Conservation (phyloP, 2,797 vertebrate species). For the Triplophysa bombifrons region DNA sequence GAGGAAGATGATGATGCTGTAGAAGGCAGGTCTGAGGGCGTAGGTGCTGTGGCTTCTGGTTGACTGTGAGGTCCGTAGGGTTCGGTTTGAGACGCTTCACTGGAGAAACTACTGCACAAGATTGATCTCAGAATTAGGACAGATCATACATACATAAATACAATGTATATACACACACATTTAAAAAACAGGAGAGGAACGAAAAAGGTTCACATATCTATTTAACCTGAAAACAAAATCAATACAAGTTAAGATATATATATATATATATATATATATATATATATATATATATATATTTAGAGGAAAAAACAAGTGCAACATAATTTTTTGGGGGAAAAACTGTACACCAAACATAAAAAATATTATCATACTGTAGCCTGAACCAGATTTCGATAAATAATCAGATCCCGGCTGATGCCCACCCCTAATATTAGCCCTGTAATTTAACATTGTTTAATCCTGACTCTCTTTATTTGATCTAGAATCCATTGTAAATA, state of each 20-base stretch:
- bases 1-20: constrained; percentile 82
- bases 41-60: constrained; percentile 74
- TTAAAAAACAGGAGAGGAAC: neutral
- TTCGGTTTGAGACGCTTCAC: constrained; percentile 85
- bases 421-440: neutral
- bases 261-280: no score
- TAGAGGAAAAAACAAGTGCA: neutral
- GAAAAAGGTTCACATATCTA: neutral
- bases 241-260: neutral
- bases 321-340: neutral
- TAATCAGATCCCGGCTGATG: neutral
- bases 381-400: neutral
- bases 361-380: neutral
- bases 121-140: constrained; percentile 35
- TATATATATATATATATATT: no score
- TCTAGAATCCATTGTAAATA: neutral
- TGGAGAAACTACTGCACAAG: constrained; percentile 84
- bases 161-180: neutral
- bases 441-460: neutral
- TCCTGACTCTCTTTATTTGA: constrained; percentile 7
- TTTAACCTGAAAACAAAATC: neutral
- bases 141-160: neutral
- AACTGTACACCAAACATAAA: neutral
- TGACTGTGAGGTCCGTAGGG: constrained; percentile 82
- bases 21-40: constrained; percentile 61